phyloP scores from a whole-genome alignment of 2,113 vertebrate species.

The Corvus moneduloides region DNA sequence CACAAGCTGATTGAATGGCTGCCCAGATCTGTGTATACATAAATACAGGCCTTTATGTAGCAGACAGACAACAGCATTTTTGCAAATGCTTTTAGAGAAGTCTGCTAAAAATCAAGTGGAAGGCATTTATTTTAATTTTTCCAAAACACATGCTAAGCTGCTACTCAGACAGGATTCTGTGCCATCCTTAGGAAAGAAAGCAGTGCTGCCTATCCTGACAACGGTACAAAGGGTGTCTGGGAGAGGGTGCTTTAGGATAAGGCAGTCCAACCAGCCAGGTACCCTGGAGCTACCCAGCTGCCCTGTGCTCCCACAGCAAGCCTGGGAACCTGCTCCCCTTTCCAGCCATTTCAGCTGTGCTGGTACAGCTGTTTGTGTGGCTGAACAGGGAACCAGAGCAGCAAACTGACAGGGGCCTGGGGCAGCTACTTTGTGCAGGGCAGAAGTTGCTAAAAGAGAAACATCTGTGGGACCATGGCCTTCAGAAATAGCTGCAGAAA shows the following conservation, averaged over 20 bases:
- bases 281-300: not conserved
- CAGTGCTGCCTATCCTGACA: not conserved
- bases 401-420: not conserved
- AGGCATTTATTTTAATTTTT: not conserved
- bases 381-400: not conserved
- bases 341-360: not conserved
- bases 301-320: not conserved
- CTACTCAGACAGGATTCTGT: not conserved
- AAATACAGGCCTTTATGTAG: not conserved
- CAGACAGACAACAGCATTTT: not conserved
- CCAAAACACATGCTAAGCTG: not conserved
- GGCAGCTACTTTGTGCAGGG: not conserved
- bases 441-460: not conserved
- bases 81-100: constrained; percentile 1
- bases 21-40: not conserved
- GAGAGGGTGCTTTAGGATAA: not conserved
- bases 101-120: not conserved
- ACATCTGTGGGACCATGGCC: not conserved
- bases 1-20: not conserved
- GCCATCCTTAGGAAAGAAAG: not conserved
- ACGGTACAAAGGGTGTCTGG: not conserved
- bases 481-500: constrained; percentile 34
- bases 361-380: not conserved
- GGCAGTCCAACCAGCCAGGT: not conserved
- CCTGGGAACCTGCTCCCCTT: not conserved